These are phyloP conservation scores for Hapalemur alaotrensis DNA, from an alignment of 2,797 vertebrate species.

Conservation along the genomic window DNA sequence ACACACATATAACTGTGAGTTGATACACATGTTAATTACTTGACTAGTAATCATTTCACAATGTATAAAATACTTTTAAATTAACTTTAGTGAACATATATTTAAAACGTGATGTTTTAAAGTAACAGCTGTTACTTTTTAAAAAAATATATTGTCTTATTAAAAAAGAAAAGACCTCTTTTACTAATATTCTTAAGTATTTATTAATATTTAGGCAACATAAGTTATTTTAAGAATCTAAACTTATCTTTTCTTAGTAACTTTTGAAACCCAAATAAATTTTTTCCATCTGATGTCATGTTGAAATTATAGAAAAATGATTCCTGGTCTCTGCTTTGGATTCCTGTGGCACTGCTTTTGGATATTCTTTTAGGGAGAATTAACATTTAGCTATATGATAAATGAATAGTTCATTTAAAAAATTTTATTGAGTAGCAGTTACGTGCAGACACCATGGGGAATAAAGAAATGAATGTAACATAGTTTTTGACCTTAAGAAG, in stretches of 20 bases:
- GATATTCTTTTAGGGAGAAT: conserved; percentile 37
- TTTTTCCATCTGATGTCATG: conserved; percentile 28
- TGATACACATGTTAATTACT: neutral
- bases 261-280: conserved; percentile 18
- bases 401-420: conserved; percentile 38
- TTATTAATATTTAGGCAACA: conserved; percentile 34
- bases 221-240: conserved; percentile 53
- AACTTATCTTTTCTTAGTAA: conserved; percentile 30
- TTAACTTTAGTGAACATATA: neutral
- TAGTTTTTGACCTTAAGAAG: neutral
- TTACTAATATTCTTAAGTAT: conserved; percentile 30
- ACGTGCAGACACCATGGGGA: neutral
- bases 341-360: conserved; percentile 26
- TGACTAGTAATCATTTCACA: neutral
- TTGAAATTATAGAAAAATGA: conserved; percentile 39
- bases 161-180: conserved; percentile 2
- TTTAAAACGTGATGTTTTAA: conserved; percentile 55
- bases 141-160: neutral
- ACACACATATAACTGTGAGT: neutral
- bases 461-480: conserved; percentile 29
- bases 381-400: conserved; percentile 31
- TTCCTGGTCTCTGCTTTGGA: conserved; percentile 40
- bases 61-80: neutral
- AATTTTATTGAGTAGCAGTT: neutral
- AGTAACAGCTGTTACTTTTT: conserved; percentile 8